Evolutionary conservation across 2,888 invertebrate genomes (phyloP).

Genomic region (Hydraecia micacea): DNA sequence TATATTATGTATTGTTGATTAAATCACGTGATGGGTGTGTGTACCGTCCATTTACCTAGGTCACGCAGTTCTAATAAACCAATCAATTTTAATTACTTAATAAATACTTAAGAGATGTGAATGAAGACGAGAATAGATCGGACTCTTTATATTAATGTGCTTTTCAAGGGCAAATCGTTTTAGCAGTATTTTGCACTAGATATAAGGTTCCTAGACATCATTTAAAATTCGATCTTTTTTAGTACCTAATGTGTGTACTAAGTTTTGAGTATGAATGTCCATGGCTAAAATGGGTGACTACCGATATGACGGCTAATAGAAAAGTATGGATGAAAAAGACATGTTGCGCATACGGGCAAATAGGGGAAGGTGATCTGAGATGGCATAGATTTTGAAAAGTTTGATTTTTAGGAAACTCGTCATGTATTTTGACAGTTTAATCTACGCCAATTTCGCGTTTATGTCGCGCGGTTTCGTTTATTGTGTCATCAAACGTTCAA

Average conservation of each 20-base stretch:
- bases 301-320: too few relatives aligned
- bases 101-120: background rate
- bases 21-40: background rate
- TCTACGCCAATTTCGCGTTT: too few relatives aligned
- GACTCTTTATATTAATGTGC: background rate
- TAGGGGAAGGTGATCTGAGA: too few relatives aligned
- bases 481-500: too few relatives aligned
- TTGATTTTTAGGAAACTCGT: too few relatives aligned
- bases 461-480: too few relatives aligned
- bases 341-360: too few relatives aligned
- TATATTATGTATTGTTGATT: background rate
- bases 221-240: background rate
- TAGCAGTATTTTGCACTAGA: background rate
- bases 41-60: background rate
- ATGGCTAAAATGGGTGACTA: background rate
- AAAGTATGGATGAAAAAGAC: too few relatives aligned
- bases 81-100: constrained; percentile 10
- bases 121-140: background rate
- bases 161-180: constrained; percentile 1
- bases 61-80: background rate
- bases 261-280: background rate
- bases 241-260: too few relatives aligned
- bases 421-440: too few relatives aligned
- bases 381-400: too few relatives aligned
- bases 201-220: background rate